phyloP scores from a whole-genome alignment of 2,113 vertebrate species.

The Bos taurus region ARS-UCD2.0 NC_037331.1:75022501-75023000 shows the following conservation, averaged over 20 bases:
- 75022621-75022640: too few relatives aligned
- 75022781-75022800: background rate
- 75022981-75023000: background rate
- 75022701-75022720: background rate
- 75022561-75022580: background rate
- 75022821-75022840: background rate
- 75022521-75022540: background rate
- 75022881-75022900: background rate
- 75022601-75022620: too few relatives aligned
- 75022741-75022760: background rate
- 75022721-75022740: background rate
- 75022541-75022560: background rate
- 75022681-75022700: background rate
- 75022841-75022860: background rate
- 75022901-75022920: background rate
- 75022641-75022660: background rate
- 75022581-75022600: background rate
- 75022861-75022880: background rate
- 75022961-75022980: background rate
- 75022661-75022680: too few relatives aligned
- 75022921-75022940: background rate
- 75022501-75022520: background rate
- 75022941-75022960: background rate
- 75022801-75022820: background rate
- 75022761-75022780: background rate